A percentile compares a stretch with the other conserved stretches of the same genome.
Conservation (phyloP, 2,797 vertebrate genomes). For the Sebastes goodei region DNA sequence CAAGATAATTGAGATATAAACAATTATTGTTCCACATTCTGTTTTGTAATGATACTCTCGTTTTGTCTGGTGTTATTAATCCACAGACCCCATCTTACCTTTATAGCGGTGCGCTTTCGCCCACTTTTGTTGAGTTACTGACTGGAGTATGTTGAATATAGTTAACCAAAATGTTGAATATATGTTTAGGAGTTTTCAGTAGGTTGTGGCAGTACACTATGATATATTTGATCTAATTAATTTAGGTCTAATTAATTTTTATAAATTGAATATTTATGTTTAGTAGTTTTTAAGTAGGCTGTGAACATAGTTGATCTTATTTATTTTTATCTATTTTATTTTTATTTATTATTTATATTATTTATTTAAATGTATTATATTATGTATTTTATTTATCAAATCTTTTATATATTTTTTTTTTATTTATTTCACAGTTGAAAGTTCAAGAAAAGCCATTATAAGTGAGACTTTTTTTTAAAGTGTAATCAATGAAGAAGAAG, state of each 20-base stretch:
- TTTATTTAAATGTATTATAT: too few species aligned
- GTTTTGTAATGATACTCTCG: background rate
- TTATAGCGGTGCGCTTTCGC: too few species aligned
- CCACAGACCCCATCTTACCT: background rate
- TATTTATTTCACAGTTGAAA: background rate
- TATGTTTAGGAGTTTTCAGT: background rate
- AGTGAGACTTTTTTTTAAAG: too few species aligned
- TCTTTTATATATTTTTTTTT: too few species aligned
- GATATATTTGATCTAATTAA: background rate
- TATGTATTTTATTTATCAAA: too few species aligned
- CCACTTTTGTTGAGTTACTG: background rate
- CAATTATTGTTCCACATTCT: background rate
- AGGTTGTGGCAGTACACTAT: fast-evolving
- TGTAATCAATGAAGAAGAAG: too few species aligned
- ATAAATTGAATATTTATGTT: too few species aligned
- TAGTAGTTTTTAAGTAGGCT: too few species aligned
- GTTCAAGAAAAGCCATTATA: background rate
- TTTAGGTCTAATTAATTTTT: too few species aligned
- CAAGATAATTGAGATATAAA: background rate
- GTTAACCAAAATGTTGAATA: background rate
- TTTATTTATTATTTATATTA: too few species aligned
- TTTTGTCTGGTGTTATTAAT: background rate
- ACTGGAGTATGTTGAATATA: background rate
- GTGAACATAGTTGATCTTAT: too few species aligned
- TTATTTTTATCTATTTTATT: too few species aligned